Evolutionary conservation across 2,888 invertebrate genomes (phyloP), one percentile per base, ranked within the genome.

Genomic region (Thymelicus sylvestris): DNA sequence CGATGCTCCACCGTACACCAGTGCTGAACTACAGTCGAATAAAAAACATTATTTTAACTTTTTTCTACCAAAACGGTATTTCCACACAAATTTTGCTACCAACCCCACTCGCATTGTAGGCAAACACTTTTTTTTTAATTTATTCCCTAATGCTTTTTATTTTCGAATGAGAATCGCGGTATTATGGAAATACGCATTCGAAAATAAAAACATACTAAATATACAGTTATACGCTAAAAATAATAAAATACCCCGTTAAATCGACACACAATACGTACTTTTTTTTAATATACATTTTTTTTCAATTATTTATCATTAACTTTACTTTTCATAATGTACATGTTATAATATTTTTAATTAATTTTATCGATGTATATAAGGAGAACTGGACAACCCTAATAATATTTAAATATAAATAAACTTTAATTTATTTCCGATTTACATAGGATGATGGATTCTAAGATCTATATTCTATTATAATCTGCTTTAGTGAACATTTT

Each of bases 241-340:
- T 61, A 44, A 59, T 64, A 50, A 48, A 12, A 64, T 64, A 64
- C 50, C 50, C 50, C 59, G 7, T 59, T 13, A n/a, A 59, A 59
- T 63, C 13, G 12, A 38, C 44, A 63, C 50, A 64, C 48, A n/a
- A 38, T 64, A 64, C 38, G n/a, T 13, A 44, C 31, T 44, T 59
- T 66, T 66, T 66, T 66, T 66, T 52, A 66, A 66, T 66, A 66
- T 66, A 66, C 66, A 66, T 47, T 66, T 66, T 66, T 66, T 59
- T 66, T 39, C n/a, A 38, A 19, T 31, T 15, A 59, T 59, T 57
- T 15, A 19, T 66, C 31, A 59, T 66, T 66, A 66, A 59, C 47
- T 44, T 66, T 66, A 59, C 15, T 41, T 13, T 64, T 66, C 66
- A 66, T 66, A 66, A 66, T 66, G 66, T 66, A 66, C 31, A 44